Evolutionary conservation across 2,113 vertebrate genomes (phyloP), one percentile per base, ranked within the genome.

Genomic region (Ciconia maguari): DNA sequence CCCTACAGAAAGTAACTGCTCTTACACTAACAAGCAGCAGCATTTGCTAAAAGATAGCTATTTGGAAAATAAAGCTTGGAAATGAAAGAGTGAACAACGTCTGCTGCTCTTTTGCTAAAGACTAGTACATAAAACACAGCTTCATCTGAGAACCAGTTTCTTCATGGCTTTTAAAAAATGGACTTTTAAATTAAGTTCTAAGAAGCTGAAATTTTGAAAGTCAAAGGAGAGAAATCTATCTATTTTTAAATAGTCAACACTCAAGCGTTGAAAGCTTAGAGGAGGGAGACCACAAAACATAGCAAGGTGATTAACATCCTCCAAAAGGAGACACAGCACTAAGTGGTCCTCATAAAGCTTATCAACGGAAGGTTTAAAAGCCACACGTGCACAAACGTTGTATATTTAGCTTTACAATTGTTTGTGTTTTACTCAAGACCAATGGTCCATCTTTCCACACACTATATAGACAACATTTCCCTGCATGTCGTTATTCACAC

Each of bases 301-400:
- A 41, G 13, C 48, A 81, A n/a, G 65, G 8, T 51, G 51, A 79
- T 34, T 18, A 42, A 9, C 26, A 27, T 61, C 49, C 16, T 80
- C 38, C 44, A 16, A 7, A 34, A 48, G n/a, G 9, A 74, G 38
- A 32, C 41, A 25, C 13, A 48, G 6, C 38, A 18, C 71, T 4
- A 34, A 72, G 24, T 2, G 21, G 11, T n/a, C 27, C 62, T 57
- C 21, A 15, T 0, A 30, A 38, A 77, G 29, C 54, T 51, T 65
- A 57, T 55, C 69, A 32, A 6, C 5, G 30, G 13, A 26, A 81
- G 16, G 9, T 32, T 72, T n/a, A 64, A 80, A 26, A 83, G 76
- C 44, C 54, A 77, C 34, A 64, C 0, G 0, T 1, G 26, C 16
- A 14, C 6, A 25, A 22, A 10, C 5, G 7, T 10, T 58, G 7